phyloP scores from a whole-genome alignment of 35 echinoderm and acorn worm species.

The Patiria miniata region DNA sequence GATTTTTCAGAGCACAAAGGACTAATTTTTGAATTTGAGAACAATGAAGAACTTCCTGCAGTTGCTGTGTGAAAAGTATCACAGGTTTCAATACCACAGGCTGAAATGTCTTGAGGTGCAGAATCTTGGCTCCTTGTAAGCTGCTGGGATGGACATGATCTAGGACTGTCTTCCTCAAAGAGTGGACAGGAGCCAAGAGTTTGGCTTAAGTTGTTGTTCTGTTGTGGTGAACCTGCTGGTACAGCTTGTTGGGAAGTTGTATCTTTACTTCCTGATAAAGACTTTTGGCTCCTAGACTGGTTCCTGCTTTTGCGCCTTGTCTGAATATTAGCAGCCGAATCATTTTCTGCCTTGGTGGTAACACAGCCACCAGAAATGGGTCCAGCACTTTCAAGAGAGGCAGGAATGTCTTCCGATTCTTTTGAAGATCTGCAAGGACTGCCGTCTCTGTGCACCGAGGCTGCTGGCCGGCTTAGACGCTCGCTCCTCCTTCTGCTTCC shows the following conservation, averaged over 20 bases:
- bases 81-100: background rate
- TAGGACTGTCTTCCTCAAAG: background rate
- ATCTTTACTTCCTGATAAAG: background rate
- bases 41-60: background rate
- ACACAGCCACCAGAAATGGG: no score
- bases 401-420: background rate
- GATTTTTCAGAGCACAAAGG: background rate
- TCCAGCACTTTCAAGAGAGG: background rate
- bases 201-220: background rate
- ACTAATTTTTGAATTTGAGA: background rate
- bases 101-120: background rate
- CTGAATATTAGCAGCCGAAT: background rate
- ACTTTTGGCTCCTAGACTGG: background rate
- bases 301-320: background rate
- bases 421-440: background rate
- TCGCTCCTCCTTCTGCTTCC: background rate
- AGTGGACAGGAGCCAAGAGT: background rate
- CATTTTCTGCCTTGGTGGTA: no score
- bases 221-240: background rate
- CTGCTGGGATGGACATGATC: background rate
- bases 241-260: background rate
- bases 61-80: background rate
- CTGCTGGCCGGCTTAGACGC: background rate
- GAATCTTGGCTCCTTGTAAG: background rate
- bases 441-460: background rate